These are phyloP conservation scores for Leptobrachium leishanense DNA, from an alignment of 2,113 vertebrate species.

Conservation along the genomic window DNA sequence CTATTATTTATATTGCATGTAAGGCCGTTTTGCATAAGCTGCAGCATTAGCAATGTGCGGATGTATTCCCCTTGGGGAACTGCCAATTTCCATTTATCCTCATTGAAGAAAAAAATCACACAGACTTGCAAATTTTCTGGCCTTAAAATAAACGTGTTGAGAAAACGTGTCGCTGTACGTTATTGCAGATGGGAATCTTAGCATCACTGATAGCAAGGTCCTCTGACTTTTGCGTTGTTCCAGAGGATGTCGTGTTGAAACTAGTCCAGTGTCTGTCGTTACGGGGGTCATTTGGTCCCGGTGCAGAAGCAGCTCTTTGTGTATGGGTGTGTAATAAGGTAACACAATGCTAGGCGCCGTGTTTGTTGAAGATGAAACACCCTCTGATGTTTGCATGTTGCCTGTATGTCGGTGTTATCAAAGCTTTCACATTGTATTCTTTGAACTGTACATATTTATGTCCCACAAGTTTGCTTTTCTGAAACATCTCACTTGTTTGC, in stretches of 20 bases:
- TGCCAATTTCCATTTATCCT: conserved; percentile 12
- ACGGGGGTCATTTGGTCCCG: not conserved
- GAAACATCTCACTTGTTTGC: too few species aligned
- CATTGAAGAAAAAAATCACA: conserved; percentile 18
- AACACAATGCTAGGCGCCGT: not conserved
- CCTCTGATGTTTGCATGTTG: not conserved
- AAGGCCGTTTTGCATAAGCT: conserved; percentile 38
- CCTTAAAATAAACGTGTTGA: conserved; percentile 26
- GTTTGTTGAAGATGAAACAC: not conserved
- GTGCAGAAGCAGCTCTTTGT: not conserved
- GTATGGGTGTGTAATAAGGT: not conserved
- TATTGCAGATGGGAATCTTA: not conserved
- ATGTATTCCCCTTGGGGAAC: conserved; percentile 21
- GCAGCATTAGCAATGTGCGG: conserved; percentile 16
- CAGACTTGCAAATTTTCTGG: conserved; percentile 9
- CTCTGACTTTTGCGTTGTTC: not conserved
- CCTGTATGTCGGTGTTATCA: not conserved
- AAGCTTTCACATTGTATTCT: too few species aligned
- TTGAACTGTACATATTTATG: too few species aligned
- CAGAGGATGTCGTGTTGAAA: conserved; percentile 27
- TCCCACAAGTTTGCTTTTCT: too few species aligned
- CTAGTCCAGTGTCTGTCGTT: not conserved
- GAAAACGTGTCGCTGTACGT: conserved; percentile 28
- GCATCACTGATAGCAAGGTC: conserved; percentile 9
- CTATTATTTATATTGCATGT: not conserved